Conservation (phyloP, 2,797 vertebrate genomes). For the Pseudomugil tenellus region DNA sequence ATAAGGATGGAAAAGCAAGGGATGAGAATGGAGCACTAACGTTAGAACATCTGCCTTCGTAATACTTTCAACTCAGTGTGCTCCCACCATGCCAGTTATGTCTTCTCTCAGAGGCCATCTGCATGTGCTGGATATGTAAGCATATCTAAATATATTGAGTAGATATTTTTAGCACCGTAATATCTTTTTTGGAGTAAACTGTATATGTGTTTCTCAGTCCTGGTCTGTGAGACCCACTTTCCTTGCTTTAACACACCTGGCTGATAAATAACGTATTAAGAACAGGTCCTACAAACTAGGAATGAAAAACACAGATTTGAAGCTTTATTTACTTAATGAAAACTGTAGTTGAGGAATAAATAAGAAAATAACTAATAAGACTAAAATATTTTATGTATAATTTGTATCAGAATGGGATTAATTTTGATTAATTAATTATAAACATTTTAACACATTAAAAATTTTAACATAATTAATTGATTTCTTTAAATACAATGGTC, state of each 20-base stretch:
- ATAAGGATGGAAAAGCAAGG: conserved; percentile 62
- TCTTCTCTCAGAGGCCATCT: conserved; percentile 42
- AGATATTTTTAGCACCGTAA: neutral
- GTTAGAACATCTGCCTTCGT: conserved; percentile 72
- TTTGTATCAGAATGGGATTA: too few species aligned
- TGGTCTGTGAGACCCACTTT: neutral
- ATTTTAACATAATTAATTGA: too few species aligned
- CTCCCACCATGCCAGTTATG: conserved; percentile 46
- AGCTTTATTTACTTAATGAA: neutral
- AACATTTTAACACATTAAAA: too few species aligned
- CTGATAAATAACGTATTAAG: neutral
- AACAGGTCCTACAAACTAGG: neutral
- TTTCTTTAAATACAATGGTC: too few species aligned
- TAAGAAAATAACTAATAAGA: too few species aligned
- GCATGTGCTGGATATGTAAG: conserved; percentile 12
- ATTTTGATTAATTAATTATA: too few species aligned
- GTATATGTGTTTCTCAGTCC: neutral
- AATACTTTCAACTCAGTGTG: conserved; percentile 66
- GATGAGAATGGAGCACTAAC: conserved; percentile 75
- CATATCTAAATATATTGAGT: conserved; percentile 2
- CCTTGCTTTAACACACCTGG: neutral
- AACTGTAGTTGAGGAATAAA: neutral
- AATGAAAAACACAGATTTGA: neutral
- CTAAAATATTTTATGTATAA: too few species aligned
- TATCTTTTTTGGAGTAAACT: neutral